Evolutionary conservation across 2,797 vertebrate genomes (phyloP).

Genomic region (Rhinoraja longicauda): DNA sequence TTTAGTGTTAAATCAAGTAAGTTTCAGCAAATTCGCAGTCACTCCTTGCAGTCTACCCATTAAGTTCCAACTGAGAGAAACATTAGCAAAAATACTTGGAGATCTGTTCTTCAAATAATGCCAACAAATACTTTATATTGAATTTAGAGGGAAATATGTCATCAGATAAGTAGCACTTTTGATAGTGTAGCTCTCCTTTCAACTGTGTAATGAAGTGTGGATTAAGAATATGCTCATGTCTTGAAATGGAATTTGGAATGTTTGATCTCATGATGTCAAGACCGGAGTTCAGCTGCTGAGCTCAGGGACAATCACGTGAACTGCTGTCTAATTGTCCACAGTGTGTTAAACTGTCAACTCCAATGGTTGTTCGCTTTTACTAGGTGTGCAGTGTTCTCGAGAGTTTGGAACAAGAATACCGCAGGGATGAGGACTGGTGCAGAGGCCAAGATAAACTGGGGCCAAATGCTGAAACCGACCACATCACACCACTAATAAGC

Average conservation of each 20-base stretch:
- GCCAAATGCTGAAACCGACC: conserved; percentile 73
- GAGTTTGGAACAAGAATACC: conserved; percentile 91
- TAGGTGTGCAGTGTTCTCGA: conserved; percentile 95
- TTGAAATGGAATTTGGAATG: not conserved
- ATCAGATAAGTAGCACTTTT: not conserved
- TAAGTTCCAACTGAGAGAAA: not conserved
- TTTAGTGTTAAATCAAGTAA: not conserved
- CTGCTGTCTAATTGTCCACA: not conserved
- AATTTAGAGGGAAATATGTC: not conserved
- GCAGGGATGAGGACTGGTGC: conserved; percentile 93
- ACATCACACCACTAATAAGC: conserved; percentile 90
- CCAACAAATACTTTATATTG: not conserved
- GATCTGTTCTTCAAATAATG: not conserved
- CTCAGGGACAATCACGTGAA: not conserved
- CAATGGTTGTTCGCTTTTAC: not conserved
- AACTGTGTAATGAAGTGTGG: not conserved
- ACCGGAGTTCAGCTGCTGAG: not conserved
- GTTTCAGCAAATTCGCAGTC: not conserved
- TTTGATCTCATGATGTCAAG: not conserved
- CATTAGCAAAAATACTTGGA: not conserved
- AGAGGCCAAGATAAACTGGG: conserved; percentile 88
- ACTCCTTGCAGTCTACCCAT: not conserved
- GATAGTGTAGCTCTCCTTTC: not conserved
- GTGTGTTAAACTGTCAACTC: not conserved
- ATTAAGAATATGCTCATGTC: not conserved